These are phyloP conservation scores for Brachionus calyciflorus DNA, from an alignment of 1,140 invertebrate species.

Conservation along the genomic window DNA sequence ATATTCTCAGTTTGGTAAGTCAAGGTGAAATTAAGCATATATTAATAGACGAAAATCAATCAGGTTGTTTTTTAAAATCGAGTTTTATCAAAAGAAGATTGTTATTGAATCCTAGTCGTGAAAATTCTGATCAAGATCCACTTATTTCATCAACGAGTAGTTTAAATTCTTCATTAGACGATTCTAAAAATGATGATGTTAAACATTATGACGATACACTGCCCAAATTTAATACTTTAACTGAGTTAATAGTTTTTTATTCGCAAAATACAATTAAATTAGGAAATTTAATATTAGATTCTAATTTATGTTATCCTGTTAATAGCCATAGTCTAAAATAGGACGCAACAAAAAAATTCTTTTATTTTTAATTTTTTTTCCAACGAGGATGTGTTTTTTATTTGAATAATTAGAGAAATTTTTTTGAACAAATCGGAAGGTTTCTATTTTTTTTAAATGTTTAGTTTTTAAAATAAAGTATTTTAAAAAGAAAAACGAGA, in stretches of 20 bases:
- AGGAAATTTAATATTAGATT: slow-evolving; percentile 4
- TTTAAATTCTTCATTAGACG: slow-evolving; percentile 22
- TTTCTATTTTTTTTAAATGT: too few relatives aligned
- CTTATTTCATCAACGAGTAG: background rate
- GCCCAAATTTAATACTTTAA: background rate
- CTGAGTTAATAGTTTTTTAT: slow-evolving; percentile 28
- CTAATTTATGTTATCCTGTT: background rate
- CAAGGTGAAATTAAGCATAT: slow-evolving; percentile 31
- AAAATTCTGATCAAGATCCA: background rate
- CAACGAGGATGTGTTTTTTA: too few relatives aligned
- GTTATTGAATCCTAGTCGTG: background rate
- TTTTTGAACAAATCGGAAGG: too few relatives aligned
- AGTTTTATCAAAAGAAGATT: slow-evolving; percentile 2
- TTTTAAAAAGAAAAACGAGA: too few relatives aligned
- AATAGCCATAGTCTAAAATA: too few relatives aligned
- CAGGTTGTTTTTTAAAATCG: slow-evolving; percentile 39
- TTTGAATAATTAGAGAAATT: too few relatives aligned
- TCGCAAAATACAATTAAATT: slow-evolving; percentile 14
- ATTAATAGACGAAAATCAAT: slow-evolving; percentile 37
- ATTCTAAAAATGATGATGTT: background rate
- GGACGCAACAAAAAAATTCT: too few relatives aligned
- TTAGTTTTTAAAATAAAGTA: too few relatives aligned
- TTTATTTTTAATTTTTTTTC: too few relatives aligned
- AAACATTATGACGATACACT: too few relatives aligned
- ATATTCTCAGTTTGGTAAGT: background rate